A percentile compares a stretch with the other conserved stretches of the same genome.
These are phyloP conservation scores for human (Homo sapiens) DNA, from an alignment of 2,113 vertebrate genomes.

Conservation along the genomic window DNA sequence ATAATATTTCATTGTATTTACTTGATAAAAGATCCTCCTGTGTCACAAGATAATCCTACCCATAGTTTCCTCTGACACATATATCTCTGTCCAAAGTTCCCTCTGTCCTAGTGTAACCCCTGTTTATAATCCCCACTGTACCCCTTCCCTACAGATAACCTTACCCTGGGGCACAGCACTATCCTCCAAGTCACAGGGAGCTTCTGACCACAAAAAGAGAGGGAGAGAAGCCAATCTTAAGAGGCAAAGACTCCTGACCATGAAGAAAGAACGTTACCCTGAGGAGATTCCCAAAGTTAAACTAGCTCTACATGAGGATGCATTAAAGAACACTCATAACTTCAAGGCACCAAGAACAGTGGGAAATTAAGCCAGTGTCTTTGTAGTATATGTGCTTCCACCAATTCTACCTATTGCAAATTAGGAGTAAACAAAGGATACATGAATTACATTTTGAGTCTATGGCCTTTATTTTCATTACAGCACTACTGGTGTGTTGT, in stretches of 20 bases:
- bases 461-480: neutral
- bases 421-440: neutral
- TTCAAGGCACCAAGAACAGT: neutral
- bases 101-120: neutral
- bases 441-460: neutral
- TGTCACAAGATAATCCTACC: neutral
- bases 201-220: neutral
- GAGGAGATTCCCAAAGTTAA: neutral
- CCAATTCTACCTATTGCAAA: neutral
- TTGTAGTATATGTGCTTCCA: neutral
- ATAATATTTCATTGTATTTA: neutral
- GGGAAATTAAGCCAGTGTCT: neutral
- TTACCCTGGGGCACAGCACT: neutral
- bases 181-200: neutral
- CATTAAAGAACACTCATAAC: neutral
- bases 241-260: neutral
- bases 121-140: neutral
- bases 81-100: neutral
- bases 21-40: neutral
- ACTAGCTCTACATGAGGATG: neutral
- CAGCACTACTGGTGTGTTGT: neutral
- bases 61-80: neutral
- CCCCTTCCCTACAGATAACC: neutral
- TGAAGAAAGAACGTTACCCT: neutral
- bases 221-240: neutral